Evolutionary conservation across 2,888 invertebrate genomes (phyloP), one percentile per base, ranked within the genome.

Genomic region (Psococerastis gibbosa): DNA sequence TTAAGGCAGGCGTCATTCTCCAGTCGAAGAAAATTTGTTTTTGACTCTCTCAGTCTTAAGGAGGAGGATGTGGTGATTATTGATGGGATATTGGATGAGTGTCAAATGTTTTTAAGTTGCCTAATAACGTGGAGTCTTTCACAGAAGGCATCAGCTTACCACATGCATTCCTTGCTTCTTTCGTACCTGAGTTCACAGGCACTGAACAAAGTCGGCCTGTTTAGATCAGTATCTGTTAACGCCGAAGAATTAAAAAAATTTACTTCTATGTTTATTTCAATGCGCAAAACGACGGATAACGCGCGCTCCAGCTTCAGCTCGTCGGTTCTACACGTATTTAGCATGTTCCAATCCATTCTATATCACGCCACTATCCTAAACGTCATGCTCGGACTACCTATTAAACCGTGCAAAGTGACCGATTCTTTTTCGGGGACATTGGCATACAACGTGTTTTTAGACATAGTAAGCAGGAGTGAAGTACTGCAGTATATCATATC

Each of bases 341-440:
- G 20, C 16, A 6, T 15, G n/a, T 38, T 38, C 20, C 38, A 38
- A 20, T 18, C 17, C 20, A 13, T 38, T 9, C 3, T 38, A 4
- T 38, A 38, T 38, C 38, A 38, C 22, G 5, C n/a, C 5, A 38
- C 22, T 5, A 13, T 20, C 6, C 20, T 38, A 11, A 38, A 38
- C 18, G 20, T 20, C 20, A 5, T 38, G n/a, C 22, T 38, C 13
- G 6, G 22, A 9, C 20, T 15, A 18, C 38, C 38, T 6, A 18
- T 38, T 4, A 38, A 5, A 13, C 6, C 9, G 20, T 20, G 17
- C 8, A 38, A 38, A 38, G 5, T 38, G 20, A 4, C 18, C 5
- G 38, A 38, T 6, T 38, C 8, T 38, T 38, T 20, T 38, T 18
- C 16, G 5, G 38, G 38, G 38, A 38, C 38, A 3, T 38, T 38